Base-by-base conservation (phyloP, 2,888 invertebrate species). In the Augochlorella aurata region DNA sequence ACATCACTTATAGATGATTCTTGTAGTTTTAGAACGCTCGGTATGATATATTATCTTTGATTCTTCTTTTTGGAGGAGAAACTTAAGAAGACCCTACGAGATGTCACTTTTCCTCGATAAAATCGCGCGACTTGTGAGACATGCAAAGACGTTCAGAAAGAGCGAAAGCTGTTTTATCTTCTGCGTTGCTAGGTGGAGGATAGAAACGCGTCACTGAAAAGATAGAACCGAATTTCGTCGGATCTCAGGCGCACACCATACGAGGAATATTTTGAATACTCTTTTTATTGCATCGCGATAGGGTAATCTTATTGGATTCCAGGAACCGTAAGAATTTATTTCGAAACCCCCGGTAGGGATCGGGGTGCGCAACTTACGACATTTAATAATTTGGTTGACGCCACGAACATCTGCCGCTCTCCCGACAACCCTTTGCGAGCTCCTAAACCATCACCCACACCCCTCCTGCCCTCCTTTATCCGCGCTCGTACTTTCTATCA, bases 351-450 rank as follows among this genome's bases (percentile, higher is more conserved):
- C 78, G 68, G 68, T 38, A 77, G 45, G 71, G 73, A 68, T 78
- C 79, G 66, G 81, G 84, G 77, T 77, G 74, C 65, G 83, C 89
- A 89, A 91, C 90, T 91, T 89, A 87, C 89, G 90, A 91, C 91
- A 90, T 92, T 93, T 92, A 92, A 92, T 93, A 92, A 92, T 91
- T 90, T 89, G 89, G 87, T 86, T 87, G 89, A 92, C 91, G 93
- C 92, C 92, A 92, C 87, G 88, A 92, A 92, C 93, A 93, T 92
- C 93, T 93, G 93, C 91, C 89, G 90, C 88, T 85, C 86, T 87
- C 89, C 76, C 86, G 83, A 82, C 89, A 90, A 89, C 89, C 89
- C 89, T 89, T 89, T 89, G 83, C 87, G 61, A 82, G 58, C 72
- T 65, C 75, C 86, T 85, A 89, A 89, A 89, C 90, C 90, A 86